phyloP scores from a whole-genome alignment of 2,888 invertebrate genomes.

The Erannis defoliaria region DNA sequence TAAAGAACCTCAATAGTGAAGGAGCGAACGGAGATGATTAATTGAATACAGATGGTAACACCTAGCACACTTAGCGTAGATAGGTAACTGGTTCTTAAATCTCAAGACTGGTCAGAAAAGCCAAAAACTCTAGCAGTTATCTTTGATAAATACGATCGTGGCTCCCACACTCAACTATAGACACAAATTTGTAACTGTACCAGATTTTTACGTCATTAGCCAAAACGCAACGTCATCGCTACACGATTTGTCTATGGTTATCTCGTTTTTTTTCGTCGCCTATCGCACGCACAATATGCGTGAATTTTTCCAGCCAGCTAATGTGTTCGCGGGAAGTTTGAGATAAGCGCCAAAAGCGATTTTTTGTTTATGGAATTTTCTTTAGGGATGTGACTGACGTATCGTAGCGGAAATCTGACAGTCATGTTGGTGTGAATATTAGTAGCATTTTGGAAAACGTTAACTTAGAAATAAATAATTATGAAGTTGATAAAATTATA shows the following conservation, averaged over 20 bases:
- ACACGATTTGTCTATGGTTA: slow-evolving; percentile 85
- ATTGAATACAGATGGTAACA: no score
- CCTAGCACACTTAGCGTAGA: no score
- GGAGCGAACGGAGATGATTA: no score
- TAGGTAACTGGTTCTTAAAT: no score
- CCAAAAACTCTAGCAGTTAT: neutral
- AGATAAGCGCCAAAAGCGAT: slow-evolving; percentile 79
- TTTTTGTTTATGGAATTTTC: slow-evolving; percentile 55
- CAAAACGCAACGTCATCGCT: slow-evolving; percentile 72
- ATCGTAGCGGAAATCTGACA: slow-evolving; percentile 24
- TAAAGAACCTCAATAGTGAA: no score
- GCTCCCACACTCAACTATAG: neutral
- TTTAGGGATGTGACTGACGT: slow-evolving; percentile 24
- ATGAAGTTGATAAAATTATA: no score
- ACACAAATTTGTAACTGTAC: slow-evolving; percentile 13
- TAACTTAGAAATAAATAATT: neutral
- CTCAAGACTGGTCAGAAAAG: neutral
- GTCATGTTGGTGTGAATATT: slow-evolving; percentile 16
- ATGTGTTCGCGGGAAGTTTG: slow-evolving; percentile 81
- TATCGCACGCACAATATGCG: slow-evolving; percentile 81
- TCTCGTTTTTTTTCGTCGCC: slow-evolving; percentile 75
- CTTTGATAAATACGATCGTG: neutral
- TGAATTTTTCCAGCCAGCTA: slow-evolving; percentile 74
- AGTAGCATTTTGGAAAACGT: neutral
- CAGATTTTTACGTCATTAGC: slow-evolving; percentile 83